Base-by-base conservation (phyloP, 2,888 invertebrate species). In the Podabrus alpinus region DNA sequence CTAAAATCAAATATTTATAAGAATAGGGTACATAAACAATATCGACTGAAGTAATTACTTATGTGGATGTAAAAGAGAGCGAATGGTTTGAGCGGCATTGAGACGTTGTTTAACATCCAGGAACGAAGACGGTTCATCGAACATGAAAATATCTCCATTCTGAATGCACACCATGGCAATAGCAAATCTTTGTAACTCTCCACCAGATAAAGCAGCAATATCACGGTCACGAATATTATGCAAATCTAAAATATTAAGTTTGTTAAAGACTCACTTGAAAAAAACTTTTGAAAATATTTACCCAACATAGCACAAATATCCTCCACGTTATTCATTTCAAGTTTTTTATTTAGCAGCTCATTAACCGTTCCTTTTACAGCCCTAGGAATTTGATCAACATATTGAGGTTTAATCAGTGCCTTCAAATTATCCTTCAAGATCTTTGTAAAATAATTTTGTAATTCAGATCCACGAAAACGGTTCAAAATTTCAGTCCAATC, bases 91-190 rank as follows among this genome's bases (percentile, higher is more conserved):
- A 78, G 99, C 99, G 89, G 98, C 98, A 86, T 98, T 98, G 66
- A 99, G 90, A 86, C 99, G 93, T 88, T 99, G 99, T 86, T 98
- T 99, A 0, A 99, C 99, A 88, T 99, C 99, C 84, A 99, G 89
- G 89, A 99, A 99, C 24, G 97, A 97, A 7, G 98, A 99, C 0
- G 99, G 99, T 86, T 99, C 99, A 85, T 99, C 99, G 88, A 99
- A 99, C 99, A 99, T 99, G 88, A 98, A 98, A 86, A 99, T 98
- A 86, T 99, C 98, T 61, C 98, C 99, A 85, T 96, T 91, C 87
- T 99, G 99, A 84, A 99, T 97, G 89, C 98, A 98, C 79, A 99
- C 98, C 94, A 99, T 97, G 19, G 99, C 99, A 87, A 94, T 95
- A 59, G 99, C 99, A 88, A 99, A 99, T 78, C 99, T 92, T 86